phyloP scores from a whole-genome alignment of 2,888 invertebrate species.

The Branchinecta sandiegonensis region DNA sequence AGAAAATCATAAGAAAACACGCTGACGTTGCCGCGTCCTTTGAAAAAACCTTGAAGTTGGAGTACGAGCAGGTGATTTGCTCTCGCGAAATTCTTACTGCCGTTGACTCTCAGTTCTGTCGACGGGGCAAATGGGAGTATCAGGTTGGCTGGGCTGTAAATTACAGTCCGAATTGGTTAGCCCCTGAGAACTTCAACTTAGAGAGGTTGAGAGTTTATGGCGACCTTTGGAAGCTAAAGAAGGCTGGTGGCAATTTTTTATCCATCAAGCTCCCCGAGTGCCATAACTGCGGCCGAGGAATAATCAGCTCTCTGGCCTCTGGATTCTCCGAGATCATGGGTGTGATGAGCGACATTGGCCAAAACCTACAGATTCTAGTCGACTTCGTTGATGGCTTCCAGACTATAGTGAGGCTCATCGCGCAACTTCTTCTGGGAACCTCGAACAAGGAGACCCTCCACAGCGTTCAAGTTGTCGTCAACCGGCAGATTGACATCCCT shows the following conservation, averaged over 20 bases:
- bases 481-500: neutral
- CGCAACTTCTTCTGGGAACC: neutral
- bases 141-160: neutral
- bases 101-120: neutral
- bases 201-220: constrained; percentile 13
- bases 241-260: constrained; percentile 2
- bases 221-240: neutral
- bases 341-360: neutral
- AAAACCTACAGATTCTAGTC: neutral
- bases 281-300: neutral
- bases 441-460: neutral
- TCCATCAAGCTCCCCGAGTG: neutral
- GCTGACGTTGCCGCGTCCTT: neutral
- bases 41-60: neutral
- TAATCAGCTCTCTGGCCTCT: neutral
- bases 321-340: neutral
- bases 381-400: neutral
- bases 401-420: neutral
- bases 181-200: neutral
- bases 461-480: neutral
- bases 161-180: neutral
- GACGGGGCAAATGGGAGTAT: neutral
- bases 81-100: neutral
- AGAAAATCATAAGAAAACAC: constrained; percentile 1
- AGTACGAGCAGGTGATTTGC: constrained; percentile 1